Evolutionary conservation across 2,113 vertebrate species (phyloP), one percentile per base, ranked within the genome.

Genomic region (Reinhardtius hippoglossoides): DNA sequence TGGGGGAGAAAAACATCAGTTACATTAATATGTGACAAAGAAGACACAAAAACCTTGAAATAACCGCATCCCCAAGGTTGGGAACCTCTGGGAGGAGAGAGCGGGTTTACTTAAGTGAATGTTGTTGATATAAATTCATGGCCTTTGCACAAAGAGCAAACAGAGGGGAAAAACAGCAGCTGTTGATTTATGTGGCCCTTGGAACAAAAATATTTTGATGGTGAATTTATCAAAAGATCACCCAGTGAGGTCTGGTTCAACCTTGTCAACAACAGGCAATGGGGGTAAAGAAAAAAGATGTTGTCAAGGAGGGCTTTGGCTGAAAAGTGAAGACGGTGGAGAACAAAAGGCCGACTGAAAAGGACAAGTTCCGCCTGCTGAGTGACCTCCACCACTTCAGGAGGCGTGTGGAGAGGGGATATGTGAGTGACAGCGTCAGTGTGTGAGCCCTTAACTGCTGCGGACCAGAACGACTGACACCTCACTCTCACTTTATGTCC

Each of bases 311-410:
- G 52, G 8, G 44, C 21, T 67, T 20, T 10, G 59, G 27, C n/a
- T 76, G 71, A 46, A n/a, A 71, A 80, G 50, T 2, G 27, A 64
- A 65, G 42, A 75, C 14, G 46, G 24, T 1, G 48, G 31, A 61
- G 85, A 63, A 80, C 67, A 87, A 85, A 87, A 54, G 66, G 21
- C 14, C 52, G 23, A 18, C 14, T 82, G 78, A 76, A 81, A 84
- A 67, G 71, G 63, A 66, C 67, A 75, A 70, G 54, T 63, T 88
- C 52, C 63, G 59, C 74, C 74, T 15, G 48, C 70, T 77, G 63
- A 77, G 70, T 71, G 82, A 78, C 76, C 75, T 84, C 80, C 7
- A 50, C 50, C 59, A 75, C 67, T 71, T 71, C 55, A 76, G 58
- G 54, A 50, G 16, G 3, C 31, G 31, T 61, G 59, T 61, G 27